phyloP scores from a whole-genome alignment of 2,797 vertebrate species.

The Coranthus polyacanthus region DNA sequence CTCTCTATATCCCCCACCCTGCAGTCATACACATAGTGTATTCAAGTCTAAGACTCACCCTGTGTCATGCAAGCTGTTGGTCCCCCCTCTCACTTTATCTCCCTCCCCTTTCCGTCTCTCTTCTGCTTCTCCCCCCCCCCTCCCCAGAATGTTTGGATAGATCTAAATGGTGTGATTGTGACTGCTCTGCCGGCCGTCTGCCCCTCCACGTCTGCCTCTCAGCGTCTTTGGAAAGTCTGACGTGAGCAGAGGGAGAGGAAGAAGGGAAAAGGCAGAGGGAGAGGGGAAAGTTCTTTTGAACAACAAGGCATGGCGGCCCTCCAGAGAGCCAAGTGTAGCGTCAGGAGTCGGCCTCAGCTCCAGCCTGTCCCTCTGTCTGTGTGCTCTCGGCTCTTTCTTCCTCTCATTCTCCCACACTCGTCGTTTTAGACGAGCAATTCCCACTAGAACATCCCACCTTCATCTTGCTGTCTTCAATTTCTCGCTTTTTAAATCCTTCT shows the following conservation, averaged over 20 bases:
- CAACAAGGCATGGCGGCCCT: slow-evolving; percentile 87
- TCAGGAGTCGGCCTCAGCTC: slow-evolving; percentile 63
- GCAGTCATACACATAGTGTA: slow-evolving; percentile 59
- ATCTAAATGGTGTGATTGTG: slow-evolving; percentile 88
- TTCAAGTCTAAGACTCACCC: slow-evolving; percentile 68
- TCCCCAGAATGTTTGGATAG: slow-evolving; percentile 81
- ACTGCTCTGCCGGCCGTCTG: slow-evolving; percentile 77
- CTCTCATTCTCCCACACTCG: slow-evolving; percentile 67
- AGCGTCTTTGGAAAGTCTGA: slow-evolving; percentile 87
- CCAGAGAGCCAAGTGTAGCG: slow-evolving; percentile 78
- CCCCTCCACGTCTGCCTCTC: slow-evolving; percentile 71
- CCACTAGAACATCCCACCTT: slow-evolving; percentile 64
- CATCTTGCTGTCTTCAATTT: slow-evolving; percentile 60
- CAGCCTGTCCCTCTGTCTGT: slow-evolving; percentile 40
- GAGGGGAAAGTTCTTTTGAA: slow-evolving; percentile 83
- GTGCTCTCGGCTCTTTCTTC: slow-evolving; percentile 55
- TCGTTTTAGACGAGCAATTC: slow-evolving; percentile 58
- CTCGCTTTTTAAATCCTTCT: slow-evolving; percentile 46
- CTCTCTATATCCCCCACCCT: slow-evolving; percentile 43
- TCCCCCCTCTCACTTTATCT: slow-evolving; percentile 56
- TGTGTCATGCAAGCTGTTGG: slow-evolving; percentile 73
- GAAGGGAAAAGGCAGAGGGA: slow-evolving; percentile 63
- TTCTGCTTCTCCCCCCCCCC: slow-evolving; percentile 34
- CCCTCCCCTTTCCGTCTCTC: slow-evolving; percentile 62
- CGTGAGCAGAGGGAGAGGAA: slow-evolving; percentile 79